These are phyloP conservation scores for Clytia hemisphaerica DNA, from an alignment of 30 jellyfish, hydroid and myxozoan genomes.

Conservation along the genomic window DNA sequence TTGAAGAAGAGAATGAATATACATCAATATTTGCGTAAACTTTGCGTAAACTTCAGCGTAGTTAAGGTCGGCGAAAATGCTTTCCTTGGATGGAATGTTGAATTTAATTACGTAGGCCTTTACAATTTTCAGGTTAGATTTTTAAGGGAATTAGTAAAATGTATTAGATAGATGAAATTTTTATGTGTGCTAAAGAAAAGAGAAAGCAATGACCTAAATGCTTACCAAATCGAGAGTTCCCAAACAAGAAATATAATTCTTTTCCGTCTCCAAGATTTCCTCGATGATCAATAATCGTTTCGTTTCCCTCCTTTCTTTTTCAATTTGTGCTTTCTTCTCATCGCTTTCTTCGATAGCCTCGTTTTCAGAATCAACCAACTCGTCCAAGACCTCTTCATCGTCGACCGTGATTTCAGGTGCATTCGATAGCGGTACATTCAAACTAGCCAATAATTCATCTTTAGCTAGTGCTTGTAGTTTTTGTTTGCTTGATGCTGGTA, in stretches of 20 bases:
- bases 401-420: constrained; percentile 7
- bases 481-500: constrained; percentile 77
- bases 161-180: no score
- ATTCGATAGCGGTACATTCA: constrained; percentile 62
- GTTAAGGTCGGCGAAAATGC: no score
- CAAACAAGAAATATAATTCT: constrained; percentile 75
- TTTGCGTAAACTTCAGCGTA: no score
- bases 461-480: constrained; percentile 87
- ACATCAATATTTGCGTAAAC: no score
- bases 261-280: constrained; percentile 87
- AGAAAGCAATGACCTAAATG: no score
- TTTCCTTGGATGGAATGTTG: no score
- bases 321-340: constrained; percentile 36
- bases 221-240: constrained; percentile 76
- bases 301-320: constrained; percentile 48
- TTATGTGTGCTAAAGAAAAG: background rate
- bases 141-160: no score
- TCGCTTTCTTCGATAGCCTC: constrained; percentile 35
- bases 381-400: background rate
- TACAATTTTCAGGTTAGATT: no score
- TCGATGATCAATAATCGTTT: constrained; percentile 76
- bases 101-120: no score
- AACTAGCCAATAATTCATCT: constrained; percentile 80
- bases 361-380: constrained; percentile 7
- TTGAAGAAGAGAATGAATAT: no score